phyloP scores from a whole-genome alignment of 2,113 vertebrate genomes.

The Spilogale gracilis region DNA sequence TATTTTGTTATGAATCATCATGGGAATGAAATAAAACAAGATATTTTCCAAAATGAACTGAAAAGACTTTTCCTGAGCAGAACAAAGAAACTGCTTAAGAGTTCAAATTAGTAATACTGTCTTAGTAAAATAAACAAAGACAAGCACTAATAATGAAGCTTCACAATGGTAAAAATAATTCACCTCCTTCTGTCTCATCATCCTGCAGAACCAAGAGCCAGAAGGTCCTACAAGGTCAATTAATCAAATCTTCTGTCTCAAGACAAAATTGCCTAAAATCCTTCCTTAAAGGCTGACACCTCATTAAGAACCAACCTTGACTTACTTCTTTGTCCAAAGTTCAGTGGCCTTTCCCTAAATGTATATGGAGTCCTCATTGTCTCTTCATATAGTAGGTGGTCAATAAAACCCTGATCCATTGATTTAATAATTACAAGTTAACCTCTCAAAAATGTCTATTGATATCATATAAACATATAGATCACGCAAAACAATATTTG shows the following conservation, averaged over 20 bases:
- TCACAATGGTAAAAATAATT: neutral
- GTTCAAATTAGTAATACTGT: slow-evolving; percentile 9
- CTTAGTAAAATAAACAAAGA: slow-evolving; percentile 44
- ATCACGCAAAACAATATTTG: neutral
- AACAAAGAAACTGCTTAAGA: slow-evolving; percentile 16
- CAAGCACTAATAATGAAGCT: neutral
- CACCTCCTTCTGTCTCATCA: neutral
- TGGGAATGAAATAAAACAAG: slow-evolving; percentile 79
- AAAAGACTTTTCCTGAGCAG: slow-evolving; percentile 59
- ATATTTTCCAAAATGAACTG: slow-evolving; percentile 77
- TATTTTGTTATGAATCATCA: slow-evolving; percentile 83
- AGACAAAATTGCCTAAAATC: neutral
- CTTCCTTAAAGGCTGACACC: neutral
- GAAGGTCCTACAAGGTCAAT: neutral
- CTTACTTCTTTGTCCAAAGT: neutral
- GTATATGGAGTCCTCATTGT: neutral
- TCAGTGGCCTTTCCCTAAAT: neutral
- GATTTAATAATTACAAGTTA: neutral
- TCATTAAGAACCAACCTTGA: neutral
- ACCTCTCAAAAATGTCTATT: neutral
- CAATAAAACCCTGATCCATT: neutral
- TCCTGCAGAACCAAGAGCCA: neutral
- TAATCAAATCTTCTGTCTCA: neutral
- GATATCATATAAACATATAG: neutral
- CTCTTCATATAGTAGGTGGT: neutral